These are phyloP conservation scores for Teleogryllus occipitalis DNA, from an alignment of 1,140 invertebrate species.

Conservation along the genomic window DNA sequence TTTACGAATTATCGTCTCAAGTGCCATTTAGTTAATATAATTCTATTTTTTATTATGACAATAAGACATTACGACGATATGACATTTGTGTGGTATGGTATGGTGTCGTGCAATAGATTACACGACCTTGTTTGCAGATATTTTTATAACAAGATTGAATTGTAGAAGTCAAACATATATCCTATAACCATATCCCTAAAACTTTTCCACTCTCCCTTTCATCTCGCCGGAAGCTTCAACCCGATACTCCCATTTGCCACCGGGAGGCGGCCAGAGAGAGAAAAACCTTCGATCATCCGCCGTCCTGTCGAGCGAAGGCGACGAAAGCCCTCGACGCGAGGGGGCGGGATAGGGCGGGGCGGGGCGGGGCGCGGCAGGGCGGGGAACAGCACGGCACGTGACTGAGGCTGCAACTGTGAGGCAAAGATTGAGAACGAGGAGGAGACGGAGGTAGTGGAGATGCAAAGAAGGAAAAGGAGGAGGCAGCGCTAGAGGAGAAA, in stretches of 20 bases:
- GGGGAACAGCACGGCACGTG: too few species aligned
- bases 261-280: neutral
- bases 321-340: too few species aligned
- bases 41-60: neutral
- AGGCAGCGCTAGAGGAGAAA: too few species aligned
- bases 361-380: too few species aligned
- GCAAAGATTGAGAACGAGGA: too few species aligned
- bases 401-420: too few species aligned
- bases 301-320: neutral
- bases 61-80: neutral
- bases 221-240: neutral
- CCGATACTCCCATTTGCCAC: neutral
- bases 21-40: too few species aligned
- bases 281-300: neutral
- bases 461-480: too few species aligned
- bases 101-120: neutral
- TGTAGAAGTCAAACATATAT: neutral
- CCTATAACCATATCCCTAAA: neutral
- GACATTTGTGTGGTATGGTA: neutral
- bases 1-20: too few species aligned
- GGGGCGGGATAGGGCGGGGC: too few species aligned
- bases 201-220: neutral
- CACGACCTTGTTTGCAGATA: neutral
- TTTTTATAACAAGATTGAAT: neutral
- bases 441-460: too few species aligned